Base-by-base conservation (phyloP, 2,888 invertebrate genomes). In the Eupsilia transversa region DNA sequence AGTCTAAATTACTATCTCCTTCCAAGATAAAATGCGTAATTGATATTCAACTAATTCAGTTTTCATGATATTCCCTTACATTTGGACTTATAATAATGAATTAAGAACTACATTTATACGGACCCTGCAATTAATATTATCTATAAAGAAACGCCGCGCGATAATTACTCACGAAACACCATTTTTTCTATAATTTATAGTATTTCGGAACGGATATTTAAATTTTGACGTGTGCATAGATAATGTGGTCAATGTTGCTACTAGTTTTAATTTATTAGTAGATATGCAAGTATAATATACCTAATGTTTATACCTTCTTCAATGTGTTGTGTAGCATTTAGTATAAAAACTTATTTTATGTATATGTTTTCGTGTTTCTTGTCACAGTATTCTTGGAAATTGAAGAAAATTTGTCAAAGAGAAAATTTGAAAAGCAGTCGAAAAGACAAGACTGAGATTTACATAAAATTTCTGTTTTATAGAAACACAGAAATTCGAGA, bases 151-250 rank as follows among this genome's bases (percentile, higher is more conserved):
- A 71, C 41, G 43, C 86, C 84, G 80, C 79, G 1, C 2, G 10
- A 33, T 80, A 79, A 76, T 83, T 82, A 80, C 70, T 74, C 70
- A 81, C 66, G 64, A 59, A 78, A 78, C 60, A 66, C 75, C 23
- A 79, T 72, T 86, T 82, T 77, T 75, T 73, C 65, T 63, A 38
- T 76, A 77, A 77, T 83, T 84, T 82, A 86, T 83, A 23, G 77
- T 68, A 56, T 73, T 72, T 78, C 67, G 74, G 65, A 82, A 86
- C 71, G 72, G 78, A 72, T 77, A 75, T 85, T 79, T 75, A 79
- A 85, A 83, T 79, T 71, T 78, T 79, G 72, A 86, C 82, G 68
- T 66, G 56, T 72, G 75, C 79, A 79, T 79, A 74, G 84, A 83
- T 80, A 84, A 54, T 71, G 23, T 23, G 35, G 5, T 68, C 33